These are phyloP conservation scores for Ornithorhynchus anatinus DNA, from an alignment of 2,113 vertebrate species.

Conservation along the genomic window DNA sequence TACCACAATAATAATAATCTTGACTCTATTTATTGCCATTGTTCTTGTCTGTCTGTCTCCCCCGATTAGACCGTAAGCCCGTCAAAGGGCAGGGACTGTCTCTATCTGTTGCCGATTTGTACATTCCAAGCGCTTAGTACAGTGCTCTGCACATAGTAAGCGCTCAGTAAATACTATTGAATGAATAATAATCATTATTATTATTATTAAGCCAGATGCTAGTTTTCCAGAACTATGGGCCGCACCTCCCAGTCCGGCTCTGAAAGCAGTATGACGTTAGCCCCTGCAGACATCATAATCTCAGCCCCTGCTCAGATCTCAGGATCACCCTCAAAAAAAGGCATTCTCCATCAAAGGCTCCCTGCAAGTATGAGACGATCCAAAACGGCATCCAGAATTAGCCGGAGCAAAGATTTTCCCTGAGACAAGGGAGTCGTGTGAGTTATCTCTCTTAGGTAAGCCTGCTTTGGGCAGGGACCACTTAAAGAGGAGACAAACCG, in stretches of 20 bases:
- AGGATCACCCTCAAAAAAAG: not conserved
- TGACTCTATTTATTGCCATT: too few relatives aligned
- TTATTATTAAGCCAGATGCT: not conserved
- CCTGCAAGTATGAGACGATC: not conserved
- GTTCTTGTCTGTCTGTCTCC: too few relatives aligned
- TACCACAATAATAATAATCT: too few relatives aligned
- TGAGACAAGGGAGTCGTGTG: constrained; percentile 27
- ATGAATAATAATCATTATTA: too few relatives aligned
- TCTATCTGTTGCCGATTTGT: too few relatives aligned
- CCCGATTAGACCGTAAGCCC: too few relatives aligned
- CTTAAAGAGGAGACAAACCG: constrained; percentile 39
- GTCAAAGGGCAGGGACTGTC: too few relatives aligned
- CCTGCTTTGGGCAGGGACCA: constrained; percentile 22
- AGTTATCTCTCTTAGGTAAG: constrained; percentile 36
- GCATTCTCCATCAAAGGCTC: not conserved
- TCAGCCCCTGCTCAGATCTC: not conserved
- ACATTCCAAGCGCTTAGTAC: too few relatives aligned
- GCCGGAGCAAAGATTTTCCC: constrained; percentile 19
- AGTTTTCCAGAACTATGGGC: not conserved
- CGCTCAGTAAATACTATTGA: too few relatives aligned
- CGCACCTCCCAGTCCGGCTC: not conserved
- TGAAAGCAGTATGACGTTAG: not conserved
- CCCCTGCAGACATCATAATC: not conserved
- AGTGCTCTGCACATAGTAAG: too few relatives aligned
- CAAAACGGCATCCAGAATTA: constrained; percentile 8